phyloP scores from a whole-genome alignment of 1,140 invertebrate genomes.

The Aporrectodea caliginosa region DNA sequence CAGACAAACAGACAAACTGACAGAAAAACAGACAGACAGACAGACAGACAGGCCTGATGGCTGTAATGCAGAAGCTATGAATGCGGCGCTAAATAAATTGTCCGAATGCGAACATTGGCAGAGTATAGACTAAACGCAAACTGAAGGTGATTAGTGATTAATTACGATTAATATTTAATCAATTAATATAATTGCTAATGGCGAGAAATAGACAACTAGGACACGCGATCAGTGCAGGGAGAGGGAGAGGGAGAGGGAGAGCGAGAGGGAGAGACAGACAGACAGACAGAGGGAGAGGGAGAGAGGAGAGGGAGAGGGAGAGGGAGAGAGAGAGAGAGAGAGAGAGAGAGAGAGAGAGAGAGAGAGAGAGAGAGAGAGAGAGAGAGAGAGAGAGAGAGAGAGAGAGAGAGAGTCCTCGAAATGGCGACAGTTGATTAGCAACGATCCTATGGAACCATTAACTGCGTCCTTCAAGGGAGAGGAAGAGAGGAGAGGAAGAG shows the following conservation, averaged over 20 bases:
- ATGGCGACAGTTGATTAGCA: neutral
- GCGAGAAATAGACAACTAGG: too few species aligned
- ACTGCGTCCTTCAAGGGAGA: neutral
- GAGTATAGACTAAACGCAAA: too few species aligned
- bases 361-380: neutral
- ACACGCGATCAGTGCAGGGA: too few species aligned
- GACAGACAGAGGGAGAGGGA: neutral
- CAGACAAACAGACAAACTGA: neutral
- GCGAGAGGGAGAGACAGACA: neutral
- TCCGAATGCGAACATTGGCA: too few species aligned
- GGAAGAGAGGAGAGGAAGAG: neutral
- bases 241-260: neutral
- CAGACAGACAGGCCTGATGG: too few species aligned
- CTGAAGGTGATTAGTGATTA: too few species aligned
- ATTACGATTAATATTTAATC: too few species aligned
- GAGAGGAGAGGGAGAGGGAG: too few species aligned
- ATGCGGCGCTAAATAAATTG: too few species aligned
- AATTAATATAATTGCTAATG: too few species aligned
- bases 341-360: neutral
- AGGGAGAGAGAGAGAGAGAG: neutral
- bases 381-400: neutral
- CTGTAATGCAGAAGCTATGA: too few species aligned
- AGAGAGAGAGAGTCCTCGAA: neutral
- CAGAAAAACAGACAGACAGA: neutral
- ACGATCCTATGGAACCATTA: too few species aligned